phyloP scores from a whole-genome alignment of 2,113 vertebrate species.

The Prionailurus bengalensis region DNA sequence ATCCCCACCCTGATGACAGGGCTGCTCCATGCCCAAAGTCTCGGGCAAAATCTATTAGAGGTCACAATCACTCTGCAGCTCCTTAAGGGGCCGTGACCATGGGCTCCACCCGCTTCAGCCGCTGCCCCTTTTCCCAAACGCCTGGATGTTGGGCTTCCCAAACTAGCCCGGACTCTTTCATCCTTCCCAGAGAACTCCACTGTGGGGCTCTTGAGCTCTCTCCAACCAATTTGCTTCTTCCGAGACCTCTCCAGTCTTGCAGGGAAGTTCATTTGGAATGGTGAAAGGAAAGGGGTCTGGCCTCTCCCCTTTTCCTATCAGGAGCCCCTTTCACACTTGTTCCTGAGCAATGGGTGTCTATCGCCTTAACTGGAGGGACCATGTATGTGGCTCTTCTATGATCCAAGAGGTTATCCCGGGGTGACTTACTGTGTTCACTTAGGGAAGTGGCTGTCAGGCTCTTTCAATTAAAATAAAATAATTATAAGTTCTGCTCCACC shows the following conservation, averaged over 20 bases:
- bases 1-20: too few relatives aligned
- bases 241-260: neutral
- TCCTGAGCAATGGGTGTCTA: neutral
- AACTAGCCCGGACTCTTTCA: too few relatives aligned
- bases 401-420: neutral
- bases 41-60: neutral
- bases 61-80: neutral
- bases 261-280: neutral
- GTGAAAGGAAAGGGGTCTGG: neutral
- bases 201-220: neutral
- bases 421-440: neutral
- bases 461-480: neutral
- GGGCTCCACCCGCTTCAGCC: neutral
- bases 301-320: neutral
- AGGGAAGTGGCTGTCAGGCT: neutral
- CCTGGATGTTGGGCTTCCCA: too few relatives aligned
- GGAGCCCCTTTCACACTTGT: neutral
- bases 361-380: neutral
- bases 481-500: neutral
- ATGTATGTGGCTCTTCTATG: neutral
- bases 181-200: neutral
- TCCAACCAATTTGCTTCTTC: neutral
- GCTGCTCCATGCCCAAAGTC: accelerated
- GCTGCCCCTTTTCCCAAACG: neutral
- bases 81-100: neutral